Base-by-base conservation (phyloP, 2,888 invertebrate genomes). In the Pocota personata region DNA sequence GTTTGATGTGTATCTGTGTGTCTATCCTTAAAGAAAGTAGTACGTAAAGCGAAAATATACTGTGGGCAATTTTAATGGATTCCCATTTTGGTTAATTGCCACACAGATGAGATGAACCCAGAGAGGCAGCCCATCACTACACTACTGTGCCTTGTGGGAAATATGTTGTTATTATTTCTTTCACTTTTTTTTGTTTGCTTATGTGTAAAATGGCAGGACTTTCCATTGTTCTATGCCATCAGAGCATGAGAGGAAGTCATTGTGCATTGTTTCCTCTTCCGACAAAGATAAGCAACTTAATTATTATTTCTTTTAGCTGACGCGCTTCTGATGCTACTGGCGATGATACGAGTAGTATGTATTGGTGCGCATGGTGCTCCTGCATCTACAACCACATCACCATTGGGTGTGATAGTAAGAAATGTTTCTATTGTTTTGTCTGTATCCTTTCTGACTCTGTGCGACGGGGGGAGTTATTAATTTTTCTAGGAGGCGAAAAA, bases 11-110 rank as follows among this genome's bases (percentile, higher is more conserved):
- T 46, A 16, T 16, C 8, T 50, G 43, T 6, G 35, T 37, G 14
- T 69, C 27, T 64, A 64, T 82, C 57, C 57, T 57, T 64, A 50
- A 66, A 35, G 12, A 27, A 58, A 58, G 66, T 32, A 14, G 57
- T 35, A 48, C 10, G 67, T 52, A 72, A 64, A 72, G 64, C 71
- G 67, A 76, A 82, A 84, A 82, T 40, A 72, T 71, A 77, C 82
- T 86, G 82, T 76, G 71, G 86, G 76, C 86, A 86, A 82, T 86
- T 86, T 86, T 86, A 86, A 86, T 86, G 86, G 86, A 86, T 82
- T 86, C 82, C 72, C 82, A 86, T 86, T 86, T 86, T 71, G 76
- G 76, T 86, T 86, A 86, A 86, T 86, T 86, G 86, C 86, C 86
- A 55, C 76, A 72, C 66, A 75, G 80, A 80, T 66, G 80, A 79